These are phyloP conservation scores for Buphagus erythrorhynchus DNA, from an alignment of 2,797 vertebrate genomes.

Conservation along the genomic window DNA sequence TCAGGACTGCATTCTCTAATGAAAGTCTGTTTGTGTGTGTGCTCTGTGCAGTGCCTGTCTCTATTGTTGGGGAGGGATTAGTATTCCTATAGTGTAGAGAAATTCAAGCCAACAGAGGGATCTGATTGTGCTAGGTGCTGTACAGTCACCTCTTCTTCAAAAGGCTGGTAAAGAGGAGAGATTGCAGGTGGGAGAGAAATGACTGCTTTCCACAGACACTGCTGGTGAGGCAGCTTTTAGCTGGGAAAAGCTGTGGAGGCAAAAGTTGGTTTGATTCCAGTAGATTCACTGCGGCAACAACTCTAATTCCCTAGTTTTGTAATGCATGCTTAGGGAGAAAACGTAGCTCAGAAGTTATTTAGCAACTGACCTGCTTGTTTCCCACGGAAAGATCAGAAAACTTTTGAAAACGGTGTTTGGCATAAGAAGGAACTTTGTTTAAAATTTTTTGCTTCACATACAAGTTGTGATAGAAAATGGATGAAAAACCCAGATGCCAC, in stretches of 20 bases:
- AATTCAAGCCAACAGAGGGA: constrained; percentile 25
- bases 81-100: constrained; percentile 30
- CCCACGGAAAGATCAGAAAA: background rate
- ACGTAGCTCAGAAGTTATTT: background rate
- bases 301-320: background rate
- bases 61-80: constrained; percentile 64
- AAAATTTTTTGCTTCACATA: background rate
- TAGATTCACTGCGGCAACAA: background rate
- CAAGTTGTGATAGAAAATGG: background rate
- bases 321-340: background rate
- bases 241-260: background rate
- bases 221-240: background rate
- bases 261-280: background rate
- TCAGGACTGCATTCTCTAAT: constrained; percentile 36
- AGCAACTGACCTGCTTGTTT: background rate
- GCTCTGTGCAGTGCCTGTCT: constrained; percentile 43
- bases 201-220: background rate
- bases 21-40: constrained; percentile 62
- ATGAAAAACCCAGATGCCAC: background rate
- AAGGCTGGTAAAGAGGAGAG: background rate
- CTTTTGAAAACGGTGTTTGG: background rate
- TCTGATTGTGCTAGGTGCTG: constrained; percentile 28
- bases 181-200: constrained; percentile 10
- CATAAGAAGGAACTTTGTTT: background rate
- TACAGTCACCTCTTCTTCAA: background rate